These are phyloP conservation scores for Spatula clypeata DNA, from an alignment of 2,797 vertebrate genomes.

Conservation along the genomic window DNA sequence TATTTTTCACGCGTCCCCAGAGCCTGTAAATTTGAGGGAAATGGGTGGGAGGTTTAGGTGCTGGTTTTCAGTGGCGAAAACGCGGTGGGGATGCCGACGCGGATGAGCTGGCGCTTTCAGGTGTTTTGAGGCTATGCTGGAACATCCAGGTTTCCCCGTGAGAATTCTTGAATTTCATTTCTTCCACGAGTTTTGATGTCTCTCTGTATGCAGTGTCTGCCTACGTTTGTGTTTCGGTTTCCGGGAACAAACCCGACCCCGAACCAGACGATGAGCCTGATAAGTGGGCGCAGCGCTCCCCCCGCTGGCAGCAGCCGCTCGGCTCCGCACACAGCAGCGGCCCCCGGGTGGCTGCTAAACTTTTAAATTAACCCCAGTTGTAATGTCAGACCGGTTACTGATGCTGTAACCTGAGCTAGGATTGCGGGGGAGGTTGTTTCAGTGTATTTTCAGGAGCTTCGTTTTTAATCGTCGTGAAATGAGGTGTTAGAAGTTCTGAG, in stretches of 20 bases:
- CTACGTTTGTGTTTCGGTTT: accelerated
- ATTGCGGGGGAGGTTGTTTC: neutral
- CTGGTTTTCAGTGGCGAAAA: neutral
- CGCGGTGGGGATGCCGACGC: accelerated
- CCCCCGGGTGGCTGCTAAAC: accelerated
- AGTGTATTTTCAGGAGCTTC: neutral
- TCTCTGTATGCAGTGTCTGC: accelerated
- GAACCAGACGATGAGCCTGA: accelerated
- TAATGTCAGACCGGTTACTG: neutral
- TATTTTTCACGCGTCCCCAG: accelerated
- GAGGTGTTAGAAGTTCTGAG: no score
- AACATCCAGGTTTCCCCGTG: neutral
- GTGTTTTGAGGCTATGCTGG: accelerated
- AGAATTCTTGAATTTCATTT: accelerated
- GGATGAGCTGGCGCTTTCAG: accelerated
- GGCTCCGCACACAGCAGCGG: accelerated
- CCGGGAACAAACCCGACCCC: neutral
- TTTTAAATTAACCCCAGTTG: neutral
- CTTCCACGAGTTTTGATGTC: accelerated
- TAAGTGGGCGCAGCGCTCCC: conserved; percentile 6
- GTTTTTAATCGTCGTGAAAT: neutral
- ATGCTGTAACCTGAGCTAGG: neutral
- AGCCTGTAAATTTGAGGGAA: accelerated
- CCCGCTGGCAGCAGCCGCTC: neutral
- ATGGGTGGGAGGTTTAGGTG: neutral